phyloP scores from a whole-genome alignment of 2,888 invertebrate genomes.

The Trissoscelio sp. region DNA sequence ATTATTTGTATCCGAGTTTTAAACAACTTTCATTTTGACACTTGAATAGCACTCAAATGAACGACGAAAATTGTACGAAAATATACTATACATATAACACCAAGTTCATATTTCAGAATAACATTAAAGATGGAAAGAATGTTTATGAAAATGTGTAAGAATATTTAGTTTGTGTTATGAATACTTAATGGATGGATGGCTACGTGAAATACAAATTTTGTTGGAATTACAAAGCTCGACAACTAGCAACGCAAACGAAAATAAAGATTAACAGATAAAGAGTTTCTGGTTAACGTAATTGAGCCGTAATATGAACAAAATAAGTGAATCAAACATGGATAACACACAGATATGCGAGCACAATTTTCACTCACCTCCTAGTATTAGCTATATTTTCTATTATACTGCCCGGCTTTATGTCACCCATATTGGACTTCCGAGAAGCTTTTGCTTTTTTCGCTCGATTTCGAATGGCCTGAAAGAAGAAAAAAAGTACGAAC shows the following conservation, averaged over 20 bases:
- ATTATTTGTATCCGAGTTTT: neutral
- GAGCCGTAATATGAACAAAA: conserved; percentile 32
- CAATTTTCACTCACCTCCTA: conserved; percentile 82
- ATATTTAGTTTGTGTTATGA: conserved; percentile 43
- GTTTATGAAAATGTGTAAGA: conserved; percentile 37
- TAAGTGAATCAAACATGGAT: conserved; percentile 50
- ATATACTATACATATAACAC: neutral
- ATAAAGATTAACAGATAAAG: conserved; percentile 23
- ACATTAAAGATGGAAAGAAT: conserved; percentile 22
- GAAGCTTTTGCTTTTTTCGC: conserved; percentile 93
- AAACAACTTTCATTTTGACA: conserved; percentile 25
- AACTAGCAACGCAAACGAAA: conserved; percentile 28
- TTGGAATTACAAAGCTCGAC: conserved; percentile 2
- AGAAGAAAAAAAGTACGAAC: conserved; percentile 66
- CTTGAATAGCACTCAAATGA: conserved; percentile 25
- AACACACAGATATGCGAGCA: conserved; percentile 25
- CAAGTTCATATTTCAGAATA: conserved; percentile 9
- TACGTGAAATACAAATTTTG: conserved; percentile 19
- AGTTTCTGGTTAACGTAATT: conserved; percentile 26
- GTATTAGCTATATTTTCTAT: conserved; percentile 96
- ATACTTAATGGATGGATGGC: conserved; percentile 29
- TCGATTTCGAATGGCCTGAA: conserved; percentile 92
- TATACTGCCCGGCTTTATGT: conserved; percentile 90
- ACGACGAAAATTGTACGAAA: neutral
- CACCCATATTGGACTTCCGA: conserved; percentile 90